Evolutionary conservation across 1,140 invertebrate genomes (phyloP), one percentile per base, ranked within the genome.

Genomic region (Drosophila yakuba): DNA sequence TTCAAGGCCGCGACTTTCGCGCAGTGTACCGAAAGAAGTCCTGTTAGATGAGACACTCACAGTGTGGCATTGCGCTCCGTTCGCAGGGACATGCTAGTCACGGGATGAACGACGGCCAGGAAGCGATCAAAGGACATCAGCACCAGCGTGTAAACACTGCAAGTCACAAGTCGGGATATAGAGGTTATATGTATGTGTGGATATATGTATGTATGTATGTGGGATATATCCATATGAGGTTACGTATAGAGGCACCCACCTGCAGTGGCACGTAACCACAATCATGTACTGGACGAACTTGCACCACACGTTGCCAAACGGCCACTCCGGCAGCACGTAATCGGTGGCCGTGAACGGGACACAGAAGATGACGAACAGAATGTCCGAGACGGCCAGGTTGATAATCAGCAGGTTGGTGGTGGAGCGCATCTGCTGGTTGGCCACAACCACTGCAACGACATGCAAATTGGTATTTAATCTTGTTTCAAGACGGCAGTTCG

Each of bases 51-150:
- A 20, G 28, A 20, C 57, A 91, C 91, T 92, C 81, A 92, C 81
- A 94, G 77, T 35, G 94, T 90, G 0, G 98, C 97, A 92, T 99
- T 98, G 47, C 94, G 94, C 91, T 98, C 96, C 2, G 96, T 99
- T 56, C 98, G 94, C 71, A 95, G 95, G 0, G 96, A 96, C 95
- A 98, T 98, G 51, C 97, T 98, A 1, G 96, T 94, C 59, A 99
- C 97, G 0, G 98, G 97, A 93, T 98, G 97, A 0, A 98, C 98
- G 10, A 99, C 98, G 20, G 98, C 98, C 83, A 99, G 94, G 92
- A 98, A 99, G 72, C 98, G 95, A 92, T 99, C 98, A 23, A 98
- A 93, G 15, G 97, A 98, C 98, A 99, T 99, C 45, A 99, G 94
- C 0, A 99, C 97, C 23, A 99, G 93, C 0, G 98, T 99, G 92